Evolutionary conservation across 2,797 vertebrate genomes (phyloP), one percentile per base, ranked within the genome.

Genomic region (Eremophila alpestris): DNA sequence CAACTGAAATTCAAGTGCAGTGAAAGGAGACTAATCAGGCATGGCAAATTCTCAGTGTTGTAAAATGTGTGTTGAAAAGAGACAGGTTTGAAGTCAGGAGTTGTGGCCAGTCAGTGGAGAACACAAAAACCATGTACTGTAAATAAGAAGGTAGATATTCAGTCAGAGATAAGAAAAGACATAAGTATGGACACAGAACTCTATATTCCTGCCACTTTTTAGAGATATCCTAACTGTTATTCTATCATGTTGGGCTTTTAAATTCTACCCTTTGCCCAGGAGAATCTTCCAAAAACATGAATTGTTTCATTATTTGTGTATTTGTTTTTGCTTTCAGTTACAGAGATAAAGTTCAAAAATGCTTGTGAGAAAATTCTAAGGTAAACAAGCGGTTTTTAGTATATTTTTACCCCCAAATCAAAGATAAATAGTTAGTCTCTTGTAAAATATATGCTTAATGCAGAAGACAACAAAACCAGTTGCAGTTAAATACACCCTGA

Each of bases 381-480:
- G n/a, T n/a, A 70, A 73, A 38, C 14, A 38, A 43, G 20, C 6
- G 46, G 11, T 22, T 70, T 49, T 13, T 32, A 10, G 10, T 48
- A 24, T 32, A 32, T 45, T 75, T 79, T 68, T 49, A 41, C 13
- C 20, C 38, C 9, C 1, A 87, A 67, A 12, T n/a, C 11, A 73
- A n/a, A 82, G 1, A 8, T 16, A 75, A 87, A 36, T 16, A 54
- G 2, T 23, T 34, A 60, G 2, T 51, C 3, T 48, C 20, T 75
- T 87, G 20, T 14, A 74, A 87, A 3, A 34, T 9, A 41, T 18
- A n/a, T 36, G 13, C 18, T 46, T 75, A 71, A 59, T 63, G 52
- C 1, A 10, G n/a, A 63, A 63, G 9, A 63, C 12, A 64, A n/a
- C 17, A 30, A 38, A 79, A 58, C 12, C 0, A 0, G 45, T 18